Evolutionary conservation across 2,113 vertebrate genomes (phyloP).

Genomic region (Psettodes erumei): DNA sequence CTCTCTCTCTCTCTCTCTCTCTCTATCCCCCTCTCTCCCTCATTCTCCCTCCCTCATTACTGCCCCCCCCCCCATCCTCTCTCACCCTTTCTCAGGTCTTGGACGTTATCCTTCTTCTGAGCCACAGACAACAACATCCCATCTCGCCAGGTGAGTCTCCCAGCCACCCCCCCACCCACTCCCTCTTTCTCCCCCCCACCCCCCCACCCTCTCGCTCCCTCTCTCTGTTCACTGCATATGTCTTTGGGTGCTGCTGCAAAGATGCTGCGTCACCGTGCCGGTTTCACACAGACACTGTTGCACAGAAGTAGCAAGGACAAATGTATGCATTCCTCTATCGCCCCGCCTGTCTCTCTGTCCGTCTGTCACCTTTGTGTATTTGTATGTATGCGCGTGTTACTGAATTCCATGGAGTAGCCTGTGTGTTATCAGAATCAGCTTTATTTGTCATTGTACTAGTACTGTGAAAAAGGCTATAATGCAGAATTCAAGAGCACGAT

Average conservation of each 20-base stretch:
- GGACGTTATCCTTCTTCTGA: conserved; percentile 64
- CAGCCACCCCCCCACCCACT: conserved; percentile 7
- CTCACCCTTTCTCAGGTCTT: conserved; percentile 61
- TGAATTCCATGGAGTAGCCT: too few relatives aligned
- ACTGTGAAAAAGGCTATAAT: too few relatives aligned
- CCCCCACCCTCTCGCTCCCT: not conserved
- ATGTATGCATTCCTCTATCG: not conserved
- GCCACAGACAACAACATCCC: conserved; percentile 56
- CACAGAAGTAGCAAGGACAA: not conserved
- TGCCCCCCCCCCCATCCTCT: conserved; percentile 31
- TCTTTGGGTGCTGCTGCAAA: conserved; percentile 66
- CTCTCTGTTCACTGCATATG: conserved; percentile 41
- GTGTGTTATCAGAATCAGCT: too few relatives aligned
- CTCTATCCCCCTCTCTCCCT: conserved; percentile 18
- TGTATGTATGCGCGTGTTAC: not conserved
- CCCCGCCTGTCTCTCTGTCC: conserved; percentile 3
- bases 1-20: not conserved
- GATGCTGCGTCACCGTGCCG: conserved; percentile 79
- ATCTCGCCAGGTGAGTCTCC: conserved; percentile 69
- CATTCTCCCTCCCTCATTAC: conserved; percentile 4
- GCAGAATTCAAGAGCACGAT: not conserved
- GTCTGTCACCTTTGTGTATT: conserved; percentile 9
- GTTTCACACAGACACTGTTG: conserved; percentile 30
- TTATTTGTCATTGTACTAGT: too few relatives aligned
- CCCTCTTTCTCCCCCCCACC: not conserved